These are phyloP conservation scores for Enhydra lutris DNA, from an alignment of 2,113 vertebrate genomes.

Conservation along the genomic window DNA sequence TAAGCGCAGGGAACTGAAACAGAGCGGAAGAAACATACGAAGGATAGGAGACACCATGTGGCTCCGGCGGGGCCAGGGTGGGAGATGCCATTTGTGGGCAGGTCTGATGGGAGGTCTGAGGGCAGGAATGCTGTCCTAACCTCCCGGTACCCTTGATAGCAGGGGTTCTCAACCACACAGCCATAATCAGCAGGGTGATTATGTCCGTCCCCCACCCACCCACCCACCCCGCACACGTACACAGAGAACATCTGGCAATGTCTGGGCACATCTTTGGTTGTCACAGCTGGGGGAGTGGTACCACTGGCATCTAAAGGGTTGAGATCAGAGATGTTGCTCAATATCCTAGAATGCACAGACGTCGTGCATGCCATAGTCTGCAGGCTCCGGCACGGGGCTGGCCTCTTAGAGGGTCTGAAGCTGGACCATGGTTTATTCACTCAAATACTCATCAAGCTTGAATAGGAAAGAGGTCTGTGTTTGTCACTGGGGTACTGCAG, in stretches of 20 bases:
- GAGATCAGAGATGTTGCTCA: not conserved
- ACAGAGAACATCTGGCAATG: not conserved
- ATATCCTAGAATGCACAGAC: no score
- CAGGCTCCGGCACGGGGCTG: accelerated
- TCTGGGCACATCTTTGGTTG: not conserved
- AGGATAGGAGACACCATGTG: accelerated
- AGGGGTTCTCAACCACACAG: not conserved
- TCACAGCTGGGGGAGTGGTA: not conserved
- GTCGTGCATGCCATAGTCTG: no score
- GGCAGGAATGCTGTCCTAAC: not conserved
- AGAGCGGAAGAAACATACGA: not conserved
- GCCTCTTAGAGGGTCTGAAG: not conserved
- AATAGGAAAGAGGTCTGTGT: not conserved
- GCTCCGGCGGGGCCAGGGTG: not conserved
- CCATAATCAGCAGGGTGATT: not conserved
- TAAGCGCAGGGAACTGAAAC: not conserved
- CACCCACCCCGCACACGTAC: no score
- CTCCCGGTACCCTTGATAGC: no score
- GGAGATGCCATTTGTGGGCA: not conserved
- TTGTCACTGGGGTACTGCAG: not conserved
- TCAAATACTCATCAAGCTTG: not conserved
- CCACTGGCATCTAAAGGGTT: not conserved
- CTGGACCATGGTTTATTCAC: not conserved
- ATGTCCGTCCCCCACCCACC: not conserved
- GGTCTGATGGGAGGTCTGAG: not conserved